Base-by-base conservation (phyloP, 1,140 invertebrate genomes). In the Physella acuta region DNA sequence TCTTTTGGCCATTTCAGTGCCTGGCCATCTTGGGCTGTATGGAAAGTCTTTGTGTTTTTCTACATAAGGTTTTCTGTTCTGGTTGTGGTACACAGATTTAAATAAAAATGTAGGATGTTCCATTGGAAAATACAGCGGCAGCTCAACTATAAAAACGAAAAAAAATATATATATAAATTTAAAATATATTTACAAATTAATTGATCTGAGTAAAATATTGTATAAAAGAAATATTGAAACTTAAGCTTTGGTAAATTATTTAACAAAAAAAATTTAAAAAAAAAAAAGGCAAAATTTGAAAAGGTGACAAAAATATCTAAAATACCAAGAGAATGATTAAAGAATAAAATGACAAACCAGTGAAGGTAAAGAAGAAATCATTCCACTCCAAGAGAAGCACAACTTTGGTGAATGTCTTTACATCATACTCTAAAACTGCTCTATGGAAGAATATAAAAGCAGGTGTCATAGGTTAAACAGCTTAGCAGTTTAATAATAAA, bases 331-430 rank as follows among this genome's bases (percentile, higher is more conserved):
- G 30, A 72, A n/a, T n/a, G n/a, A n/a, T n/a, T n/a, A n/a, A n/a
- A n/a, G n/a, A n/a, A 70, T 55, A 59, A 66, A 51, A 33, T 20
- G 36, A 77, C 77, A 77, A 72, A 85, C 83, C 76, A 63, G 76
- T 63, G 26, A 84, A 75, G 20, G 83, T 76, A 66, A 85, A 85
- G 71, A 81, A 84, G 72, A 85, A 85, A 68, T 85, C 81, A 74
- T 85, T 80, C 80, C 83, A 85, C 73, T 86, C 84, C 73, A 85
- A 80, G 17, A 86, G 63, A 67, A 85, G 82, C 3, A 78, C 77
- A 20, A 84, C 78, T 53, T 77, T 79, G 28, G 62, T 72, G 68
- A 83, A 85, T 3, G 70, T 56, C 60, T 83, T 81, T 28, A 75
- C 72, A 73, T 85, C 84, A 75, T 83, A 85, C 67, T 85, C 84